Evolutionary conservation across 2,888 invertebrate species (phyloP).

Genomic region (Sipha maydis): DNA sequence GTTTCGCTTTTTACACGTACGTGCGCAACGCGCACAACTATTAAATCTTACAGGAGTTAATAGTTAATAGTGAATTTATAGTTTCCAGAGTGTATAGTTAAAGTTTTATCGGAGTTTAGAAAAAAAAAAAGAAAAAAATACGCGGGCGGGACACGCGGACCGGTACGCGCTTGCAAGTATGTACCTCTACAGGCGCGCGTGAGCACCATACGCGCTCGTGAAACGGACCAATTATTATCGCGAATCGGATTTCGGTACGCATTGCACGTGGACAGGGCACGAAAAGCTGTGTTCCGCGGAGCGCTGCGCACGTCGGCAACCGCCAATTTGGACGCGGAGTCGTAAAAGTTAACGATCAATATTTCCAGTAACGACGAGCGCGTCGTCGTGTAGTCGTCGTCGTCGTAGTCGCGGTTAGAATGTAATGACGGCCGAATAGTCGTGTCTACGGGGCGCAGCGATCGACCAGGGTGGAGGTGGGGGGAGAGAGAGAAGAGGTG

Average conservation of each 20-base stretch:
- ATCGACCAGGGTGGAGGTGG: no score
- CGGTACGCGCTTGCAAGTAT: neutral
- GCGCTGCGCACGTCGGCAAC: constrained; percentile 29
- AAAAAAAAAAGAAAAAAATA: neutral
- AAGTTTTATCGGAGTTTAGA: constrained; percentile 17
- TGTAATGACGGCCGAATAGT: neutral
- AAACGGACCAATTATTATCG: constrained; percentile 20
- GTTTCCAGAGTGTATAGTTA: no score
- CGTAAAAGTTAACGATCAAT: constrained; percentile 50
- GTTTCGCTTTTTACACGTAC: neutral
- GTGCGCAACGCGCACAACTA: neutral
- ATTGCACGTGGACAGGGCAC: neutral
- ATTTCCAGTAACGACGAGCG: neutral
- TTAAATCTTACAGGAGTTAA: constrained; percentile 31
- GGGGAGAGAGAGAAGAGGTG: neutral
- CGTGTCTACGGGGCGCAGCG: no score
- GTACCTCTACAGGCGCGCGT: neutral
- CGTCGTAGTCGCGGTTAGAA: neutral
- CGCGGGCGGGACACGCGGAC: neutral
- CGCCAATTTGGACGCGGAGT: constrained; percentile 40
- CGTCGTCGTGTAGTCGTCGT: neutral
- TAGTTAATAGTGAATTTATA: no score
- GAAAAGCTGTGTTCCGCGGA: neutral
- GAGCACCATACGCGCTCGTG: neutral
- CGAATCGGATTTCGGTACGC: constrained; percentile 41